Conservation (phyloP, 2,113 vertebrate species). For the Aplodontia rufa region DNA sequence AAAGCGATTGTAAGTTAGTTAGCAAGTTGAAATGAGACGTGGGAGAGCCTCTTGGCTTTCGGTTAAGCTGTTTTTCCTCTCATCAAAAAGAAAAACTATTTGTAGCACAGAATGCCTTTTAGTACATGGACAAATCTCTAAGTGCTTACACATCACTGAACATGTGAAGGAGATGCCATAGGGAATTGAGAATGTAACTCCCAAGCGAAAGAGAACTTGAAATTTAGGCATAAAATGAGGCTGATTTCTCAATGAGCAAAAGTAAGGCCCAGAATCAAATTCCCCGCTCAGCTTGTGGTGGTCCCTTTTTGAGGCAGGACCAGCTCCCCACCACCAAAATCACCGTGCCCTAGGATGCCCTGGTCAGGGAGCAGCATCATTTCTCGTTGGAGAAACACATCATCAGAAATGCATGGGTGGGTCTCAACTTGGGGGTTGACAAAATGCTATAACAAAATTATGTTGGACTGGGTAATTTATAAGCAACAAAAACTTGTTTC, state of each 20-base stretch:
- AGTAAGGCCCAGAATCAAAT: background rate
- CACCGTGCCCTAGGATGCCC: background rate
- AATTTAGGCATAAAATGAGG: background rate
- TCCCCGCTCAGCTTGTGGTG: background rate
- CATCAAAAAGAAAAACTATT: background rate
- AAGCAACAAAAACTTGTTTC: too few species aligned
- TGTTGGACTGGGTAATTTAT: background rate
- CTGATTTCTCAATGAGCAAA: background rate
- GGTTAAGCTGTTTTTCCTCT: background rate
- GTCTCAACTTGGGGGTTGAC: background rate
- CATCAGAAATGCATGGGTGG: background rate
- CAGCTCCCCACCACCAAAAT: background rate
- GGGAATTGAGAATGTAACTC: background rate
- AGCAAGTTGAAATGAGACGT: constrained; percentile 8
- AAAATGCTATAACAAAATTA: background rate
- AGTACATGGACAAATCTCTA: background rate
- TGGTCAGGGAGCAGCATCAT: background rate
- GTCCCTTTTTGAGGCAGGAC: background rate
- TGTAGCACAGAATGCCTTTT: background rate
- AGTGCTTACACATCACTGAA: background rate
- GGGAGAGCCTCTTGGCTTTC: background rate
- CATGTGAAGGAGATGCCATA: background rate
- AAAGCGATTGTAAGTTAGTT: background rate
- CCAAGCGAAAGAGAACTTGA: background rate
- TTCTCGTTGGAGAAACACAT: background rate